A percentile compares a stretch with the other conserved stretches of the same genome.
Evolutionary conservation across 2,797 vertebrate genomes (phyloP).

Genomic region (Ctenopoma kingsleyae): DNA sequence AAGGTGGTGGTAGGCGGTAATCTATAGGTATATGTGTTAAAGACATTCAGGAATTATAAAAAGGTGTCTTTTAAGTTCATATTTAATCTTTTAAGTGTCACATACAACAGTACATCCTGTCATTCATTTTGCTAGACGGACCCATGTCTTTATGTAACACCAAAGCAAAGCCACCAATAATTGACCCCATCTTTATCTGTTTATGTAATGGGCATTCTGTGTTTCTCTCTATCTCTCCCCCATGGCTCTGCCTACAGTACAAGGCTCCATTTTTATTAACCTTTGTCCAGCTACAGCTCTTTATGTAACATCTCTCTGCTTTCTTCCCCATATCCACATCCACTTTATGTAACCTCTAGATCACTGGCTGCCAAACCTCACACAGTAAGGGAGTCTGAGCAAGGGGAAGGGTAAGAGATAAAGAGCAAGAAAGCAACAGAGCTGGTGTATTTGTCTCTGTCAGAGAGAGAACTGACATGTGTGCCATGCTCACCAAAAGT

Average conservation of each 20-base stretch:
- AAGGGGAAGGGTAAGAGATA: constrained; percentile 29
- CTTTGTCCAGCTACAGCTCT: constrained; percentile 82
- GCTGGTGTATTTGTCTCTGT: constrained; percentile 4
- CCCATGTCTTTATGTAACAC: constrained; percentile 80
- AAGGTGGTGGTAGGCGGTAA: background rate
- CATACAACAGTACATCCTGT: constrained; percentile 24
- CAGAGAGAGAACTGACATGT: constrained; percentile 20
- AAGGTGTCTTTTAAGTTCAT: constrained; percentile 14
- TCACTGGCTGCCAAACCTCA: constrained; percentile 64
- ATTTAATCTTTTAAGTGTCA: constrained; percentile 27
- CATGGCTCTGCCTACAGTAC: constrained; percentile 64
- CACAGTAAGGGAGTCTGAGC: constrained; percentile 30
- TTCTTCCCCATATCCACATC: constrained; percentile 76
- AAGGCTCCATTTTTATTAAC: constrained; percentile 84
- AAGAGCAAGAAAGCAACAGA: constrained; percentile 38
- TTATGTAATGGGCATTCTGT: constrained; percentile 84
- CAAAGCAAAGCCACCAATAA: constrained; percentile 77
- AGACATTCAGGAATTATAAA: constrained; percentile 5
- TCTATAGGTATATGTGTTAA: constrained; percentile 1
- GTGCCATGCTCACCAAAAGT: constrained; percentile 16
- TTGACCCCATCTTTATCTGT: constrained; percentile 80
- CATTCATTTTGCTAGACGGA: constrained; percentile 57
- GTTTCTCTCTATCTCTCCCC: constrained; percentile 42
- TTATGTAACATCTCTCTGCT: constrained; percentile 83
- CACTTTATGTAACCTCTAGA: constrained; percentile 81